phyloP scores from a whole-genome alignment of 2,113 vertebrate species.

The Anolis sagrei region DNA sequence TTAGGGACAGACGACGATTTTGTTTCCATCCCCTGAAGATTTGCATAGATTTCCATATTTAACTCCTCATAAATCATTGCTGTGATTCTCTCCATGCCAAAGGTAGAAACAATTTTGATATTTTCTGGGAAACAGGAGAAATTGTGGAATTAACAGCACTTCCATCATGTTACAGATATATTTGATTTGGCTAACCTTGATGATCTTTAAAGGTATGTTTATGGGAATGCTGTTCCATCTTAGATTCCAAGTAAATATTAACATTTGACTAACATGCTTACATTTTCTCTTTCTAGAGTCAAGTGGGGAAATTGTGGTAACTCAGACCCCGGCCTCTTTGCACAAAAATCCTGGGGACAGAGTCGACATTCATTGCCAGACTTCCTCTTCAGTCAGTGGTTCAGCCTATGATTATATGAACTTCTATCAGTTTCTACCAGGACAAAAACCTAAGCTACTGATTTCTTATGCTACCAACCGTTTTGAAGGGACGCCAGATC shows the following conservation, averaged over 20 bases:
- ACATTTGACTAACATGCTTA: background rate
- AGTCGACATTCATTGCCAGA: background rate
- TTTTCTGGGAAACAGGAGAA: too few relatives aligned
- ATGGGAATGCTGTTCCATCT: background rate
- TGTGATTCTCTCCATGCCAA: too few relatives aligned
- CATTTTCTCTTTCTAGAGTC: background rate
- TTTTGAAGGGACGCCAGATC: fast-evolving
- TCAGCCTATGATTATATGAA: fast-evolving
- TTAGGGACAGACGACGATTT: too few relatives aligned
- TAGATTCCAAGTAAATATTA: background rate
- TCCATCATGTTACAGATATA: background rate
- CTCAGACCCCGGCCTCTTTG: background rate
- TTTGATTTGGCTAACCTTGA: background rate
- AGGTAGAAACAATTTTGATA: too few relatives aligned
- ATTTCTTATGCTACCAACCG: fast-evolving
- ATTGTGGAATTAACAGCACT: background rate
- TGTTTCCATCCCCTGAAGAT: too few relatives aligned
- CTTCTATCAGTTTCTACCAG: background rate
- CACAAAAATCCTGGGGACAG: background rate
- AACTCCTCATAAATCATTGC: too few relatives aligned
- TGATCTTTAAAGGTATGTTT: background rate
- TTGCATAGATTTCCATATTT: too few relatives aligned
- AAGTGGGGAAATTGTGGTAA: background rate
- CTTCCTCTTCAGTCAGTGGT: background rate
- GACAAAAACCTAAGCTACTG: background rate